A percentile compares a stretch with the other conserved stretches of the same genome.
These are phyloP conservation scores for Pygoscelis adeliae DNA, from an alignment of 2,113 vertebrate species.

Conservation along the genomic window DNA sequence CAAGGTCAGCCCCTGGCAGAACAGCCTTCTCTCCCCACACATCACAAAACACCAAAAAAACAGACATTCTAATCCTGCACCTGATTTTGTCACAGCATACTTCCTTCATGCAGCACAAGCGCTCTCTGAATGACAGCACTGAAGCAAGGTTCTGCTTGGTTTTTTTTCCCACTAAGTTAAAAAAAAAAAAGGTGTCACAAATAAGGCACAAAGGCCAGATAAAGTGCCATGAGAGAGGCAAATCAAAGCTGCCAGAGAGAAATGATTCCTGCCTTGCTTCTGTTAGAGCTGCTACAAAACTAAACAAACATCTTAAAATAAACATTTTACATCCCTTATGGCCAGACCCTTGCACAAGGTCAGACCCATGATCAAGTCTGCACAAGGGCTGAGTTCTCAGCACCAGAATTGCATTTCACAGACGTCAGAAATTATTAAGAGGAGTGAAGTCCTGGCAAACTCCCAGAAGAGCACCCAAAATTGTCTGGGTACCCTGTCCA, in stretches of 20 bases:
- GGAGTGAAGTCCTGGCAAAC: not conserved
- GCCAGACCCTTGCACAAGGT: not conserved
- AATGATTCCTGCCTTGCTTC: not conserved
- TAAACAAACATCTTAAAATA: not conserved
- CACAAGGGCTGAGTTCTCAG: not conserved
- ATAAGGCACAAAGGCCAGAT: not conserved
- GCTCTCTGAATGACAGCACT: not conserved
- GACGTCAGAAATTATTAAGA: not conserved
- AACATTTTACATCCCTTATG: not conserved
- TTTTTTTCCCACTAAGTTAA: not conserved
- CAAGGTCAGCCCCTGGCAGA: not conserved
- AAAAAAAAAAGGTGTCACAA: not conserved
- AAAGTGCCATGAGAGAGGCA: not conserved
- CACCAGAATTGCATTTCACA: not conserved
- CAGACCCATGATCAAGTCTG: not conserved
- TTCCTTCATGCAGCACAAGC: not conserved
- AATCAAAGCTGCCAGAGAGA: not conserved
- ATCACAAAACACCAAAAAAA: not conserved
- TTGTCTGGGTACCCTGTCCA: accelerated
- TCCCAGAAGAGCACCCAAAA: not conserved
- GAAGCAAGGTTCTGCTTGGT: not conserved
- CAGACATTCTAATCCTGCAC: not conserved
- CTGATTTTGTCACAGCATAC: not conserved
- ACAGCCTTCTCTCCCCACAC: not conserved
- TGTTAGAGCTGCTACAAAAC: not conserved